A percentile compares a stretch with the other conserved stretches of the same genome.
These are phyloP conservation scores for Parascotia fuliginaria DNA, from an alignment of 2,888 invertebrate species.

Conservation along the genomic window DNA sequence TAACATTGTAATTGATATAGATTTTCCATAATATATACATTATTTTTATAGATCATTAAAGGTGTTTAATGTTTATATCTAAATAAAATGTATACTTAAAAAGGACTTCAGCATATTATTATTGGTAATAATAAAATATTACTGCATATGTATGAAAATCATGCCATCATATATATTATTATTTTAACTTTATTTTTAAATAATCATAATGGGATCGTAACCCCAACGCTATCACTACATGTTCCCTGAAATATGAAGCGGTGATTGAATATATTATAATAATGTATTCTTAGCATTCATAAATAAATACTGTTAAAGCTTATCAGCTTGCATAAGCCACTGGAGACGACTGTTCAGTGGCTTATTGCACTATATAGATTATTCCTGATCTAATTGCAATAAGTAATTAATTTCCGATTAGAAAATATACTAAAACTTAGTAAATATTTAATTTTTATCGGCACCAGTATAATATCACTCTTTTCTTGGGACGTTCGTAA, in stretches of 20 bases:
- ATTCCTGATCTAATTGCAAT: background rate
- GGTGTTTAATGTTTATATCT: too few species aligned
- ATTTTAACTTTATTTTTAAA: too few species aligned
- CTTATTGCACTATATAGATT: background rate
- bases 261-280: conserved; percentile 6
- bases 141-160: too few species aligned
- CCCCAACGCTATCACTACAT: conserved; percentile 15
- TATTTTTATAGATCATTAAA: too few species aligned
- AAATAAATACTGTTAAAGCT: background rate
- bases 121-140: too few species aligned
- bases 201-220: conserved; percentile 19
- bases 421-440: background rate
- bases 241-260: conserved; percentile 12
- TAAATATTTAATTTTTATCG: too few species aligned
- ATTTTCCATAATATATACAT: too few species aligned
- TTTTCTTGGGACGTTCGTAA: conserved; percentile 14
- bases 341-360: background rate
- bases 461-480: conserved; percentile 17
- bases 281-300: conserved; percentile 4
- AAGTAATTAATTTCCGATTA: background rate
- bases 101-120: too few species aligned
- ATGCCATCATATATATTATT: too few species aligned
- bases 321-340: background rate
- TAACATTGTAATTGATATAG: too few species aligned
- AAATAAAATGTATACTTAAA: too few species aligned